Evolutionary conservation across 2,113 vertebrate species (phyloP), one percentile per base, ranked within the genome.

Genomic region (Fulmarus glacialis): DNA sequence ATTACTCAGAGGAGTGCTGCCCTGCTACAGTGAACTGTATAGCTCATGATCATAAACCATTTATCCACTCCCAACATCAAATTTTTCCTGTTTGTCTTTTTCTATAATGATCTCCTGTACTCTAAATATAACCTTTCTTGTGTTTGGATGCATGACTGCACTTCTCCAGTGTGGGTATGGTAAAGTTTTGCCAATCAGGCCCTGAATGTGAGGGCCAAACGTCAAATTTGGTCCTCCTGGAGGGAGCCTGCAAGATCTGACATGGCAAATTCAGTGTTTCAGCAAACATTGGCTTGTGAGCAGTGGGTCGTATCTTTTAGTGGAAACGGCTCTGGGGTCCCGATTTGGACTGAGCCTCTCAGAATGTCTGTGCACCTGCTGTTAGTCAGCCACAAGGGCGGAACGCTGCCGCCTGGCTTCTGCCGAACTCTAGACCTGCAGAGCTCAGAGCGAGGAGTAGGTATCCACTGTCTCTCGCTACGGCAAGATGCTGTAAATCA

Each of bases 381-480:
- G 7, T 34, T 64, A 27, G 24, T 20, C 34, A 47, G 75, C 26
- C 18, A 4, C 9, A 6, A 47, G 23, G 24, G 27, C 48, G 19
- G 22, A 58, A 50, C 15, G 43, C 47, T n/a, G 19, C 27, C 3
- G 8, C 30, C 22, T 66, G 18, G 29, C 7, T 45, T 42, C 55
- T 74, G 67, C 72, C 1, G 3, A 48, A 19, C n/a, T 17, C 48
- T 48, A 53, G 32, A 4, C 42, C 13, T 10, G 15, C 24, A 36
- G 60, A 73, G n/a, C 81, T 72, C 27, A 12, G 58, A 29, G 38
- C 47, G 18, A 22, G 15, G 67, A 45, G 42, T 6, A 17, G 21
- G 4, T 42, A n/a, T 26, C 30, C 14, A 5, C 59, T 58, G 34
- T 40, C 59, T 73, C 48, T 63, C 0, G 0, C 43, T 19, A 2